Base-by-base conservation (phyloP, 30 jellyfish, hydroid and myxozoan genomes). In the Chrysaora quinquecirrha region DNA sequence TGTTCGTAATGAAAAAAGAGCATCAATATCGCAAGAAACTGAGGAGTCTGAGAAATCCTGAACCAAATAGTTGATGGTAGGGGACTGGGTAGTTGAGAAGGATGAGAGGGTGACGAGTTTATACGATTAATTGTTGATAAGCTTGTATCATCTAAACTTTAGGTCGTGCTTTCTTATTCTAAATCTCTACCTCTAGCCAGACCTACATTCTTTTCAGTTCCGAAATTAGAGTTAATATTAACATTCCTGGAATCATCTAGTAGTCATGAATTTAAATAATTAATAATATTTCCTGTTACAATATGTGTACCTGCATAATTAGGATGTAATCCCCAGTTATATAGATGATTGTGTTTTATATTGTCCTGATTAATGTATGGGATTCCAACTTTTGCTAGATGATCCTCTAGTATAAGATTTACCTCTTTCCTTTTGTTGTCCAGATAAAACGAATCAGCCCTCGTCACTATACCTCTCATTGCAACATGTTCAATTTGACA, bases 401-500 rank as follows among this genome's bases (percentile, higher is more conserved):
- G 30, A 29, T 65, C 77, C 54, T 65, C 54, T 21, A 65, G 30
- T 65, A 65, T 65, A 52, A 52, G 68, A 52, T 52, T 52, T 52
- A 52, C 68, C 68, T 52, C 68, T 52, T 52, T 52, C 68, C 68
- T 52, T 52, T 52, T 52, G 68, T 52, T 52, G 68, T 52, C 68
- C 9, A 52, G 68, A 52, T 52, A 25, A 52, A 52, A 52, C 6
- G 68, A 52, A 52, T 52, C 68, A 4, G 68, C 68, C 68, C 68
- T 52, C 52, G 77, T 28, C 47, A 30, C 49, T 23, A 63, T 63
- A 32, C 52, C 56, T 65, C 56, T n/a, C 54, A 65, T 19, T 65
- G 77, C 77, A 65, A 65, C 77, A 29, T 65, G 77, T 35, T 65
- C 77, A 65, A 65, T 65, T 35, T 65, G 77, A 65, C 77, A n/a